These are phyloP conservation scores for Dryobotodes eremita DNA, from an alignment of 2,888 invertebrate species.

Conservation along the genomic window DNA sequence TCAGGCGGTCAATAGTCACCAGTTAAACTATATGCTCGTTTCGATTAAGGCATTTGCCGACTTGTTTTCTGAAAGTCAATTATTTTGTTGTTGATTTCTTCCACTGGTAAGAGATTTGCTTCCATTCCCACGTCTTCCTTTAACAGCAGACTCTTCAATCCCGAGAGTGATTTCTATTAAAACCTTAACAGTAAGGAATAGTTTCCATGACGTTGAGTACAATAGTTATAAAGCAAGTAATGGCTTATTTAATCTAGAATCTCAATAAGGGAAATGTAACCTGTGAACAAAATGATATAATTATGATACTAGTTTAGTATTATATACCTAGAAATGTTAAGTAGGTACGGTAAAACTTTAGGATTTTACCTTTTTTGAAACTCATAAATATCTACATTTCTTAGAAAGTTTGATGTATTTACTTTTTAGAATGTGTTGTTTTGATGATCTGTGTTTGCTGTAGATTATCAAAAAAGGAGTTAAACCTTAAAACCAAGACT, in stretches of 20 bases:
- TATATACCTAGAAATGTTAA: constrained; percentile 4
- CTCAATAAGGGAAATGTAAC: constrained; percentile 22
- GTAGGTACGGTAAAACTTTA: background rate
- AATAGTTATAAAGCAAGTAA: constrained; percentile 20
- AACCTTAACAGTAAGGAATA: background rate
- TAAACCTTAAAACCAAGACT: background rate
- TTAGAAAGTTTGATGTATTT: background rate
- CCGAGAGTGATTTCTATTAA: constrained; percentile 9
- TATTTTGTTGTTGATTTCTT: background rate
- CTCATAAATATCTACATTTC: background rate
- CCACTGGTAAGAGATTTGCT: background rate
- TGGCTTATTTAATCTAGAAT: constrained; percentile 20
- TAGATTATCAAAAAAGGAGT: background rate
- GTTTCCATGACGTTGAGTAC: constrained; percentile 23
- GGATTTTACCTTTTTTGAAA: background rate
- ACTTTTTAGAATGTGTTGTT: background rate
- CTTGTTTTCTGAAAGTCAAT: background rate
- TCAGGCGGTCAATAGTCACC: background rate
- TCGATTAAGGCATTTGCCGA: background rate
- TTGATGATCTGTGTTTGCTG: background rate
- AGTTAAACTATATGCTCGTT: background rate
- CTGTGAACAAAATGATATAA: constrained; percentile 2
- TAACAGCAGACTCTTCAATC: too few relatives aligned
- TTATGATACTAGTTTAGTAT: constrained; percentile 1
- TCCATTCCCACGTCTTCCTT: background rate